These are phyloP conservation scores for Pangasius djambal DNA, from an alignment of 2,797 vertebrate species.

Conservation along the genomic window DNA sequence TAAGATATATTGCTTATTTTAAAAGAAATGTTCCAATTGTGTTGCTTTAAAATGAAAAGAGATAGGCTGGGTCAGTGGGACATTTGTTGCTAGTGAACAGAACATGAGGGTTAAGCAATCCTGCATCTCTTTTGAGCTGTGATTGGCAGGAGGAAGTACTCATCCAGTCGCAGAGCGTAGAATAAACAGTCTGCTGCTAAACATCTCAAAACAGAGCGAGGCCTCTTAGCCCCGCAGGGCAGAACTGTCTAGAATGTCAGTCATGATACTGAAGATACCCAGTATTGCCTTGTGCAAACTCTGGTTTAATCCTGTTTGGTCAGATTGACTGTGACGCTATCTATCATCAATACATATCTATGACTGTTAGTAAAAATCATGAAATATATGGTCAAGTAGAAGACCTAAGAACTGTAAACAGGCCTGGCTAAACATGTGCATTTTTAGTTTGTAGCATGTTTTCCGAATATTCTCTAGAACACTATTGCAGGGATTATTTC, in stretches of 20 bases:
- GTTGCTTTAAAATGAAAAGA: neutral
- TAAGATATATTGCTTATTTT: neutral
- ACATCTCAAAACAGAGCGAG: constrained; percentile 59
- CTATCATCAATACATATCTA: neutral
- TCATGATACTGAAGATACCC: constrained; percentile 62
- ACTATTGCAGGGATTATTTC: neutral
- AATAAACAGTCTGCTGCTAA: constrained; percentile 66
- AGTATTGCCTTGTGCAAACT: constrained; percentile 29
- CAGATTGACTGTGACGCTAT: neutral
- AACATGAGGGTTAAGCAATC: neutral
- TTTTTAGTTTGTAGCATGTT: neutral
- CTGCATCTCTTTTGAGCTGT: constrained; percentile 51
- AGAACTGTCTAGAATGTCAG: constrained; percentile 62
- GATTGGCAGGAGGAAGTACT: constrained; percentile 68
- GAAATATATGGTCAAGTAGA: neutral
- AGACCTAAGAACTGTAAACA: neutral
- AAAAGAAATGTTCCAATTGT: neutral
- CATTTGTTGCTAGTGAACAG: neutral
- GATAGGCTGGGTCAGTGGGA: neutral
- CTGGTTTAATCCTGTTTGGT: constrained; percentile 2
- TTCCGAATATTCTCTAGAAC: neutral
- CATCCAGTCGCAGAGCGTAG: constrained; percentile 56
- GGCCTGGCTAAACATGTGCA: neutral
- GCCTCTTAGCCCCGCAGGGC: constrained; percentile 58
- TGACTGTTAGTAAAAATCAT: neutral